phyloP scores from a whole-genome alignment of 2,888 invertebrate species.

The Brenthis daphne region DNA sequence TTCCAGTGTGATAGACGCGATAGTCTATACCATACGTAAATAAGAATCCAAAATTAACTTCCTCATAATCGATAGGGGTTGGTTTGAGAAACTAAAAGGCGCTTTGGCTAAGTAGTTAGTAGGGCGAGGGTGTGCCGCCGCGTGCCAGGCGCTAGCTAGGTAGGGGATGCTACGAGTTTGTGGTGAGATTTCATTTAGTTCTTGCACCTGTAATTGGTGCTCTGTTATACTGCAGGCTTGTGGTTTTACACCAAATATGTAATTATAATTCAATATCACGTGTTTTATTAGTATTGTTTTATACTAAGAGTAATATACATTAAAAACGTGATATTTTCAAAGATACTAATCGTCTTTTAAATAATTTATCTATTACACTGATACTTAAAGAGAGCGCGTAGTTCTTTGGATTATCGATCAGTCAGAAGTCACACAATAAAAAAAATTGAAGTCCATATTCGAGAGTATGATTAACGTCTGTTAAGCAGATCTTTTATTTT shows the following conservation, averaged over 20 bases:
- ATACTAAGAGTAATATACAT: too few species aligned
- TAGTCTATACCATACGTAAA: slow-evolving; percentile 1
- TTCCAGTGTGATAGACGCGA: not conserved
- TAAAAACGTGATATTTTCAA: too few species aligned
- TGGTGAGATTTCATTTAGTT: slow-evolving; percentile 52
- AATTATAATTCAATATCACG: too few species aligned
- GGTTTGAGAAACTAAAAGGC: slow-evolving; percentile 43
- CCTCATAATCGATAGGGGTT: slow-evolving; percentile 37
- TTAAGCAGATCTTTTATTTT: too few species aligned
- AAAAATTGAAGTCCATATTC: too few species aligned
- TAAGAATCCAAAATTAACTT: slow-evolving; percentile 16
- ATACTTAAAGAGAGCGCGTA: too few species aligned
- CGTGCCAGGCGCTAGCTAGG: slow-evolving; percentile 63
- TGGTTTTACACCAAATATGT: not conserved
- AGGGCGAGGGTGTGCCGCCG: slow-evolving; percentile 55
- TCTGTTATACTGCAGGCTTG: not conserved
- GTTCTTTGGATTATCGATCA: too few species aligned
- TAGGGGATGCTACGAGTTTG: slow-evolving; percentile 54
- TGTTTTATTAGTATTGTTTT: too few species aligned
- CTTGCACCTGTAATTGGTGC: slow-evolving; percentile 47
- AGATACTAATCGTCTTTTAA: too few species aligned
- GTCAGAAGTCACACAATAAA: too few species aligned
- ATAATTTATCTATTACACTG: too few species aligned
- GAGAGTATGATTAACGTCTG: too few species aligned
- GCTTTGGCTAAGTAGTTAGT: slow-evolving; percentile 45